Base-by-base conservation (phyloP, 2,113 vertebrate species). In the Smithornis capensis region DNA sequence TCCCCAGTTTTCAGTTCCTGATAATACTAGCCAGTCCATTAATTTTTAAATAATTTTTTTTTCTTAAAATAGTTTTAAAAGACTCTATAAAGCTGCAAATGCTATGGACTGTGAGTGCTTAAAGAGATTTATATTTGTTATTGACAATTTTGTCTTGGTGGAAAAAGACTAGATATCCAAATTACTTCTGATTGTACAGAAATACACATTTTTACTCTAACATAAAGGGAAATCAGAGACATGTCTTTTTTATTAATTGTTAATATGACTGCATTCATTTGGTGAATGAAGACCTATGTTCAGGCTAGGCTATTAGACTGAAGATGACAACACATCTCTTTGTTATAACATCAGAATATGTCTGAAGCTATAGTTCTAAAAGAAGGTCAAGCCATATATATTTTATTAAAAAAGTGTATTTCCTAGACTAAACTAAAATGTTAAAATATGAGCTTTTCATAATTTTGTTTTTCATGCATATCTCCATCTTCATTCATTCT, bases 121-220 rank as follows among this genome's bases (percentile, higher is more conserved):
- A 47, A 70, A 44, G 6, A 37, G 12, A 40, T 85, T 87, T 78
- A 25, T 50, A 50, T 57, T 76, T 82, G 4, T 56, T 92, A 52
- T 56, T 85, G 56, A 52, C 7, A 14, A 1, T n/a, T 85, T 92
- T 64, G 10, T 74, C 22, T n/a, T 0, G 0, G 24, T 19, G 17
- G 57, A 86, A 37, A 14, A 85, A 55, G 7, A 74, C 2, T 37
- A 47, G 29, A 25, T 79, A 82, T 9, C 13, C 6, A 42, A 60
- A 67, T 59, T 55, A 21, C 12, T 74, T 74, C 28, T 87, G n/a
- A 45, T 28, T 65, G 15, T 76, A 18, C 35, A 84, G 33, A 84
- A 93, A 77, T n/a, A 64, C 6, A 45, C 3, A 25, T 75, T 78
- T 82, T 84, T 71, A 47, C 12, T 56, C 7, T 47, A 78, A 44